A percentile compares a stretch with the other conserved stretches of the same genome.
Conservation (phyloP, 2,113 vertebrate genomes). For the Nycticebus coucang region DNA sequence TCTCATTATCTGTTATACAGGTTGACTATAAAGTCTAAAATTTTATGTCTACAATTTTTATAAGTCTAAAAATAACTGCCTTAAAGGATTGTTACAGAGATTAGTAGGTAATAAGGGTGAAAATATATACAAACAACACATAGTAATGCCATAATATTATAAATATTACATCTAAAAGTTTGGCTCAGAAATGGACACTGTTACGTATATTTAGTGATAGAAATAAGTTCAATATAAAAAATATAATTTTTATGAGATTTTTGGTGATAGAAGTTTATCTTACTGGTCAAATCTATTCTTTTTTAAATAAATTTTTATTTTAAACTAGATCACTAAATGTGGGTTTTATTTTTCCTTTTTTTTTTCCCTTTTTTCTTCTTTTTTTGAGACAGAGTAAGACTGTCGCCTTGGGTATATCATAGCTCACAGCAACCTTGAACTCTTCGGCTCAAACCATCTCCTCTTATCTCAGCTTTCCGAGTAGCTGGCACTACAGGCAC, state of each 20-base stretch:
- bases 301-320: not conserved
- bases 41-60: too few species aligned
- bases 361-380: too few species aligned
- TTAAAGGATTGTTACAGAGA: not conserved
- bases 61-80: not conserved
- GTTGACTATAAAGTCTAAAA: too few species aligned
- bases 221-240: not conserved
- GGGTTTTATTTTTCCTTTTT: too few species aligned
- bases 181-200: not conserved
- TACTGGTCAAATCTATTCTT: not conserved
- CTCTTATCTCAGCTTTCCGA: too few species aligned
- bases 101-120: not conserved
- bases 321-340: too few species aligned
- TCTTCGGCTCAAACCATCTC: too few species aligned
- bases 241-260: not conserved
- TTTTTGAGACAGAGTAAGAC: too few species aligned
- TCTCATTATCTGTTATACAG: slow-evolving; percentile 7
- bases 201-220: not conserved
- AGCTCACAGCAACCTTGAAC: too few species aligned
- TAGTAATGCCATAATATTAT: not conserved
- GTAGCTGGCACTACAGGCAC: too few species aligned
- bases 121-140: not conserved
- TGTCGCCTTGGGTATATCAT: too few species aligned
- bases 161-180: not conserved
- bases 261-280: slow-evolving; percentile 1